Conservation (phyloP, 1,140 invertebrate species). For the Linepithema humile region DNA sequence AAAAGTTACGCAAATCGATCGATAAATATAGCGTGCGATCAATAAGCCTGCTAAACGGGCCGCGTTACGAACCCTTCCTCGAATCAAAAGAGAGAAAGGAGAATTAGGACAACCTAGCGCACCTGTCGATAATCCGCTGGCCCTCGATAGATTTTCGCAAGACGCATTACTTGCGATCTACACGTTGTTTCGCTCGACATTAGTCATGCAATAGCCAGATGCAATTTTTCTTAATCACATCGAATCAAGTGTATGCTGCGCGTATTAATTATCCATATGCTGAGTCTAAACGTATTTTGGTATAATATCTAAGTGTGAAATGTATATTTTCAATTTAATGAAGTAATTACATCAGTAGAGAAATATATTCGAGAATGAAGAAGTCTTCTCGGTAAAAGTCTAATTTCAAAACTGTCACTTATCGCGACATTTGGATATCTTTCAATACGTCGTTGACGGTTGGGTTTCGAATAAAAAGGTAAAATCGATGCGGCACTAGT, state of each 20-base stretch:
- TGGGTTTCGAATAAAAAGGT: background rate
- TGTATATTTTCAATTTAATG: background rate
- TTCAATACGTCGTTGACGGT: background rate
- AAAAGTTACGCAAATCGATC: conserved; percentile 57
- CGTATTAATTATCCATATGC: no score
- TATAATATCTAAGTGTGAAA: background rate
- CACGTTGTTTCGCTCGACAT: conserved; percentile 52
- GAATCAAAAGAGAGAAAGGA: conserved; percentile 36
- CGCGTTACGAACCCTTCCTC: conserved; percentile 47
- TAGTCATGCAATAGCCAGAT: conserved; percentile 31
- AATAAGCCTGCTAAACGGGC: conserved; percentile 45
- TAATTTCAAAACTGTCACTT: background rate
- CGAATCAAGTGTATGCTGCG: background rate
- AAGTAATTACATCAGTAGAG: background rate
- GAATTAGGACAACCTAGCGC: conserved; percentile 19
- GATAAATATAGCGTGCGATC: conserved; percentile 51
- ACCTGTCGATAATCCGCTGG: conserved; percentile 57
- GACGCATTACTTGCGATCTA: conserved; percentile 41
- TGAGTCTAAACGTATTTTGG: background rate
- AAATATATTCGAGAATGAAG: background rate
- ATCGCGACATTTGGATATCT: background rate
- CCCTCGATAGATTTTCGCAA: conserved; percentile 58
- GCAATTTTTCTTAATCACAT: conserved; percentile 56
- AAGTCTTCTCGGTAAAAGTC: background rate
- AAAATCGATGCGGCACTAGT: background rate